phyloP scores from a whole-genome alignment of 2,113 vertebrate species.

The Neodontobutis hainanensis region DNA sequence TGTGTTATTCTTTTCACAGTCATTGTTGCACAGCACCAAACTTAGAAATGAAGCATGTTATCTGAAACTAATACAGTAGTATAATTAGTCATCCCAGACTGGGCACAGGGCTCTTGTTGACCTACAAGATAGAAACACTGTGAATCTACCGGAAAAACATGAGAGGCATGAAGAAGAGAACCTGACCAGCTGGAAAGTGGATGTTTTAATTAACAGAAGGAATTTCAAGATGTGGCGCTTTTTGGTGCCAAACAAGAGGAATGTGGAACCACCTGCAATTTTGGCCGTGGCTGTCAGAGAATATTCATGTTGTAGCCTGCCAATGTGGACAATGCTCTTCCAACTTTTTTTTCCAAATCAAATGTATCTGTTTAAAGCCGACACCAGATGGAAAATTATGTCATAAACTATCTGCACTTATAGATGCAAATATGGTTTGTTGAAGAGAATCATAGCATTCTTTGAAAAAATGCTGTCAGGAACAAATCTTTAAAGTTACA shows the following conservation, averaged over 20 bases:
- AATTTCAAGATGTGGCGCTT: slow-evolving; percentile 6
- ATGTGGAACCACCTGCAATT: slow-evolving; percentile 13
- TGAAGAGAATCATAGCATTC: too few relatives aligned
- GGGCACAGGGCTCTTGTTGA: slow-evolving; percentile 17
- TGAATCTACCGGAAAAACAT: slow-evolving; percentile 13
- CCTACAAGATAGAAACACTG: slow-evolving; percentile 16
- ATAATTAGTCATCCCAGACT: slow-evolving; percentile 51
- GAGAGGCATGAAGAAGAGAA: slow-evolving; percentile 11
- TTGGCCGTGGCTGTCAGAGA: neutral
- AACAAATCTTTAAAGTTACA: too few relatives aligned
- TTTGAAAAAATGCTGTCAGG: too few relatives aligned
- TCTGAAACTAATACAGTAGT: slow-evolving; percentile 66
- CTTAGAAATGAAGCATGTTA: slow-evolving; percentile 56
- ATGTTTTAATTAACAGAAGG: slow-evolving; percentile 40
- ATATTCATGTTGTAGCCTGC: neutral
- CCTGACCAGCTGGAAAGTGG: slow-evolving; percentile 21
- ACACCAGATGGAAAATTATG: too few relatives aligned
- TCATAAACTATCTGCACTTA: too few relatives aligned
- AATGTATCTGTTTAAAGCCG: neutral
- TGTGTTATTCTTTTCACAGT: slow-evolving; percentile 44
- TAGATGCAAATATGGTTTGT: too few relatives aligned
- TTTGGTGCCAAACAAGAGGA: slow-evolving; percentile 13
- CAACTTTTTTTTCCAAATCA: slow-evolving; percentile 3
- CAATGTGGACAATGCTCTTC: neutral
- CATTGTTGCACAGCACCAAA: slow-evolving; percentile 27